Conservation (phyloP, 2,888 invertebrate species). For the Gastrophysa polygoni region DNA sequence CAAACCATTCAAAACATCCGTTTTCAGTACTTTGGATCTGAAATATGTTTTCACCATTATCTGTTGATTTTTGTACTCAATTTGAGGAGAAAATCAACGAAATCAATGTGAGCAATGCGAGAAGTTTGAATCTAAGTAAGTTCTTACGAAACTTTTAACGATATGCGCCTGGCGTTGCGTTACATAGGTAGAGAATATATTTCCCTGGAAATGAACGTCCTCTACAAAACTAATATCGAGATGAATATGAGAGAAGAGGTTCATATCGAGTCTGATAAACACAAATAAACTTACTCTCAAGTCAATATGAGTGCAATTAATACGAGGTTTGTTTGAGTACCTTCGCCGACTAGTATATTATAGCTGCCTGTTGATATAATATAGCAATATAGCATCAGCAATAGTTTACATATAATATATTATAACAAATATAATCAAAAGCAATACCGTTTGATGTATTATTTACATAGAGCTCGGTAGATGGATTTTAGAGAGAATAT, state of each 20-base stretch:
- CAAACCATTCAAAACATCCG: no score
- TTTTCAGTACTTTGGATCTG: no score
- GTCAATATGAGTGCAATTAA: slow-evolving; percentile 36
- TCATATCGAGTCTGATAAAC: slow-evolving; percentile 9
- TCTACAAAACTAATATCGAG: no score
- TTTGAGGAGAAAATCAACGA: no score
- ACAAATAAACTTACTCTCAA: slow-evolving; percentile 2
- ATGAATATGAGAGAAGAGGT: neutral
- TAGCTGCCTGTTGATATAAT: slow-evolving; percentile 55
- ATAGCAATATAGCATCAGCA: slow-evolving; percentile 59
- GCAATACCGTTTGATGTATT: slow-evolving; percentile 56
- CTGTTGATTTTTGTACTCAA: no score
- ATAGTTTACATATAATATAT: slow-evolving; percentile 53
- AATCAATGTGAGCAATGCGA: no score
- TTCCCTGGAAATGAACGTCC: no score
- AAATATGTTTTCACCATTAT: no score
- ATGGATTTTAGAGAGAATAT: slow-evolving; percentile 40
- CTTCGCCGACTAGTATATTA: slow-evolving; percentile 49
- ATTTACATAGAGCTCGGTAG: slow-evolving; percentile 54
- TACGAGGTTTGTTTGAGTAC: slow-evolving; percentile 31
- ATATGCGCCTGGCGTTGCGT: no score
- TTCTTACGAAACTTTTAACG: no score
- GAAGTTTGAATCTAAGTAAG: no score
- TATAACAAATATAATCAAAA: slow-evolving; percentile 54
- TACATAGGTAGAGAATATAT: no score